A percentile compares a stretch with the other conserved stretches of the same genome.
phyloP scores from a whole-genome alignment of 2,888 invertebrate species.

The Cheilosia urbana region DNA sequence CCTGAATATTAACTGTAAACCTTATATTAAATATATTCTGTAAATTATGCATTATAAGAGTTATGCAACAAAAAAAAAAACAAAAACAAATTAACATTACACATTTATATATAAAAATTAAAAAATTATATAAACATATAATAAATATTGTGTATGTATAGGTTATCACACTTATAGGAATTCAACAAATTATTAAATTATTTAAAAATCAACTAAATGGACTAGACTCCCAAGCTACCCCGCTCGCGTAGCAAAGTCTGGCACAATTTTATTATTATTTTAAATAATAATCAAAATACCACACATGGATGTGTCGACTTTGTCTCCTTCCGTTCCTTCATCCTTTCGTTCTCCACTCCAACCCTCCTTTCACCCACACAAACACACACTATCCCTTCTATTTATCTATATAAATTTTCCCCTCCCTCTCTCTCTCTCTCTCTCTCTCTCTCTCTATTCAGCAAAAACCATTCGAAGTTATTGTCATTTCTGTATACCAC shows the following conservation, averaged over 20 bases:
- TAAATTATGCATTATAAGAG: conserved; percentile 63
- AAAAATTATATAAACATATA: conserved; percentile 39
- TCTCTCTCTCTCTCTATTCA: conserved; percentile 59
- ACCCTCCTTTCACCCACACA: neutral
- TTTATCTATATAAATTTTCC: conserved; percentile 22
- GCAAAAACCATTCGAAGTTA: conserved; percentile 73
- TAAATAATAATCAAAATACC: conserved; percentile 65
- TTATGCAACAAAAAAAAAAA: conserved; percentile 62
- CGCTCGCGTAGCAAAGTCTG: conserved; percentile 1
- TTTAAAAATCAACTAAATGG: conserved; percentile 70
- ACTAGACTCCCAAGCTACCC: conserved; percentile 1
- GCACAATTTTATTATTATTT: conserved; percentile 67
- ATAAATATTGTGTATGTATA: conserved; percentile 76
- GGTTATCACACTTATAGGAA: conserved; percentile 75
- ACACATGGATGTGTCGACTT: conserved; percentile 22
- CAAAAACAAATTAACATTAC: conserved; percentile 69
- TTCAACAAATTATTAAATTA: conserved; percentile 74
- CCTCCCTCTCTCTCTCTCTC: too few relatives aligned
- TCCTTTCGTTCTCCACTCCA: neutral
- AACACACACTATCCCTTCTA: neutral
- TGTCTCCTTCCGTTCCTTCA: neutral
- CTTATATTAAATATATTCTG: conserved; percentile 71
- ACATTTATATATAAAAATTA: conserved; percentile 43
- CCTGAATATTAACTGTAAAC: conserved; percentile 81
- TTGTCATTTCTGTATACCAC: conserved; percentile 75